These are phyloP conservation scores for Gymnoscopelus microlampas DNA, from an alignment of 2,797 vertebrate species.

Conservation along the genomic window DNA sequence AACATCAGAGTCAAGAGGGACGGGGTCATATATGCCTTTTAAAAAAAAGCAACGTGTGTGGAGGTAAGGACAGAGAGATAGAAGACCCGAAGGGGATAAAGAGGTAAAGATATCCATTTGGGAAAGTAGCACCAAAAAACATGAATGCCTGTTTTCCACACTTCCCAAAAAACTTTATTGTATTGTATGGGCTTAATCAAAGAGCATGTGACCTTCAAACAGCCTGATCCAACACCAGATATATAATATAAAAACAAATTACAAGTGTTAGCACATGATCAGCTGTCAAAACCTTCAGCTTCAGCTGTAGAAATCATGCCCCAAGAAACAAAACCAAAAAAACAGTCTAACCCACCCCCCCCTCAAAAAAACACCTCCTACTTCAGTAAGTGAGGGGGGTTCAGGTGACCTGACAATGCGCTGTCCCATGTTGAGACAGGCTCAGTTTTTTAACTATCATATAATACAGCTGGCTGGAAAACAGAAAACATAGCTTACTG, in stretches of 20 bases:
- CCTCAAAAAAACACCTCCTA: slow-evolving; percentile 40
- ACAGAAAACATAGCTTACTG: slow-evolving; percentile 63
- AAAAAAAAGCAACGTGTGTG: slow-evolving; percentile 1
- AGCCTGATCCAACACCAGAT: slow-evolving; percentile 69
- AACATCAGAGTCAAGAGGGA: slow-evolving; percentile 47
- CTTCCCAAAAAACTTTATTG: slow-evolving; percentile 70
- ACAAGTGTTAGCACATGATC: slow-evolving; percentile 64
- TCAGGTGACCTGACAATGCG: slow-evolving; percentile 44
- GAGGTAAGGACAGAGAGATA: slow-evolving; percentile 29
- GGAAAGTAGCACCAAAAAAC: slow-evolving; percentile 87
- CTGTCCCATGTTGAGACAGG: slow-evolving; percentile 35
- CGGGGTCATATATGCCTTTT: neutral
- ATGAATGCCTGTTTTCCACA: slow-evolving; percentile 80
- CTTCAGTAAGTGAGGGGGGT: slow-evolving; percentile 27
- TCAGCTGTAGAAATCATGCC: slow-evolving; percentile 40
- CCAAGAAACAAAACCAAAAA: slow-evolving; percentile 23
- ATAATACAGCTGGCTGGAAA: slow-evolving; percentile 57
- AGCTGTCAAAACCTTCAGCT: slow-evolving; percentile 47
- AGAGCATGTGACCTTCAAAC: slow-evolving; percentile 69
- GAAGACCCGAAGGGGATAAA: slow-evolving; percentile 28
- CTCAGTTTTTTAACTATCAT: slow-evolving; percentile 42
- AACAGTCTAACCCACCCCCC: slow-evolving; percentile 24
- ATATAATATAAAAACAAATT: slow-evolving; percentile 71
- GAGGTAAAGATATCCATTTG: slow-evolving; percentile 67
- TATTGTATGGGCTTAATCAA: slow-evolving; percentile 66